Evolutionary conservation across 2,888 invertebrate species (phyloP), one percentile per base, ranked within the genome.

Genomic region (Peribatodes rhomboidaria): DNA sequence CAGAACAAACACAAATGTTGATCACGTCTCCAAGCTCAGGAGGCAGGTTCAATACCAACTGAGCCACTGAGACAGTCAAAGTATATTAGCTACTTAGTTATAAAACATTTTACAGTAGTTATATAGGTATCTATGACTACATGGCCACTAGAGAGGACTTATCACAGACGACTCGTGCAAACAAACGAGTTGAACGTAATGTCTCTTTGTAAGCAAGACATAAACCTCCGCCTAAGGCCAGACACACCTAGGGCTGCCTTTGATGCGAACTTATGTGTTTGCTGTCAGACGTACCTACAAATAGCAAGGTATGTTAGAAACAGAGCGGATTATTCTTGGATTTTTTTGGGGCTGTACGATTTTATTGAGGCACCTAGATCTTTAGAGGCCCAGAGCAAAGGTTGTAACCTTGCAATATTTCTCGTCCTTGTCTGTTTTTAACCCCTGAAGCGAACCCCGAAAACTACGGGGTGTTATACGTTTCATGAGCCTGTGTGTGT

Each of bases 261-360:
- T 62, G 63, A 63, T 41, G 53, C 47, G 4, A 63, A 58, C 63
- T 63, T 58, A 63, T 58, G 58, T 58, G 41, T 63, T 63, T 46
- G 46, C 39, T 53, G 62, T 63, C 62, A 46, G 37, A 13, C 37
- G 7, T 13, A 50, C 42, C 49, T 55, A 41, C 27, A 37, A 39
- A 37, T 27, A 10, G 6, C 18, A 53, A 46, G 60, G n/a, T n/a
- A n/a, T n/a, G 3, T 50, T 1, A 14, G 53, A 41, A 27, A n/a
- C 37, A 0, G 52, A 13, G 27, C 18, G 39, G 37, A 52, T 39
- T n/a, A 52, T 52, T 13, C 16, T 9, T 11, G 13, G 16, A 10
- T 7, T 10, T 44, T 8, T 55, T 16, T 42, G 31, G 27, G 55
- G 13, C 14, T 35, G 27, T 10, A 4, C 8, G 27, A 11, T 4